A percentile compares a stretch with the other conserved stretches of the same genome.
Evolutionary conservation across 1,140 invertebrate genomes (phyloP).

Genomic region (Vanessa atalanta): DNA sequence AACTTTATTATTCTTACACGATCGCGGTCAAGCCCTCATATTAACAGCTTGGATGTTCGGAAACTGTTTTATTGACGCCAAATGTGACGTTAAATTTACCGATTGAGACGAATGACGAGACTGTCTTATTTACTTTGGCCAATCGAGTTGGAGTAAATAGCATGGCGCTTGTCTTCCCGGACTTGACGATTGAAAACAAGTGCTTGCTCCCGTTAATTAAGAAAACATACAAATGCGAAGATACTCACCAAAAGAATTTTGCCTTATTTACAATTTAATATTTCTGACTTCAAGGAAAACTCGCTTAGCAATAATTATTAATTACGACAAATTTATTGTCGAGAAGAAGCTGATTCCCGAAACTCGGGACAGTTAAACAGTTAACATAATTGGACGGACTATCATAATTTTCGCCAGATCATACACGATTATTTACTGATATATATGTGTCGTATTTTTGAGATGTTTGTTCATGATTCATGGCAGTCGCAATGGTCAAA

Average conservation of each 20-base stretch:
- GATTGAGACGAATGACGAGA: neutral
- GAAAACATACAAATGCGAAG: neutral
- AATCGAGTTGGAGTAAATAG: neutral
- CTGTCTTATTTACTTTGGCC: neutral
- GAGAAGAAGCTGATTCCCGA: too few relatives aligned
- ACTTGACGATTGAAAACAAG: neutral
- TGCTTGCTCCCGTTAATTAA: neutral
- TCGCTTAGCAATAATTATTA: slow-evolving; percentile 8
- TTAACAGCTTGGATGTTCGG: neutral
- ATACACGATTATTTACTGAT: slow-evolving; percentile 26
- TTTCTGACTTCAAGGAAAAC: neutral
- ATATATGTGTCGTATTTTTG: slow-evolving; percentile 31
- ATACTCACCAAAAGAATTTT: neutral
- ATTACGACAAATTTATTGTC: neutral
- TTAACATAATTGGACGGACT: neutral
- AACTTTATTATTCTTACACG: neutral
- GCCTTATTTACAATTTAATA: slow-evolving; percentile 7
- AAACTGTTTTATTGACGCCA: neutral
- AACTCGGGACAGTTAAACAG: too few relatives aligned
- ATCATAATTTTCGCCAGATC: slow-evolving; percentile 25
- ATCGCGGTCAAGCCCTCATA: neutral
- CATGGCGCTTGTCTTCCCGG: neutral
- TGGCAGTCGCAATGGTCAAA: slow-evolving; percentile 23
- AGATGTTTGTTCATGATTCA: slow-evolving; percentile 31
- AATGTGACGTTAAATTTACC: neutral